Evolutionary conservation across 2,113 vertebrate genomes (phyloP), one percentile per base, ranked within the genome.

Genomic region (Passer domesticus): DNA sequence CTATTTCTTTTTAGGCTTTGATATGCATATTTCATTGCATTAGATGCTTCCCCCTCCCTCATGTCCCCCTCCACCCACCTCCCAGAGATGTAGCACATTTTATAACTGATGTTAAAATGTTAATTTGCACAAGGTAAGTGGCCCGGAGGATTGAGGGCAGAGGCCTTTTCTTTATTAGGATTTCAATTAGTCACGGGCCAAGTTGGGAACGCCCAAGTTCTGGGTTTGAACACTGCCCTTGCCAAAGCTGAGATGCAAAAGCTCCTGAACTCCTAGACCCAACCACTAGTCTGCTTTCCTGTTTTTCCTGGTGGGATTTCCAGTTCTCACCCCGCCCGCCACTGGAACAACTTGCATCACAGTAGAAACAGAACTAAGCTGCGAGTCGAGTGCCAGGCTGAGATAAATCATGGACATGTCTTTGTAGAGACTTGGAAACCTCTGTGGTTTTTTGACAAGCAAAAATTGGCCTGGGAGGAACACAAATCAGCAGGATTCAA

Each of bases 31-130:
- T 97, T 96, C 83, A 72, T 47, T 55, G 96, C 92, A 97, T 93
- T 96, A 86, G 92, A 93, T 95, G 95, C 92, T 94, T 83, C 87
- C 91, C 92, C 80, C 83, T 95, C 92, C 97, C 67, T 92, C 82
- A 27, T 73, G 41, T 68, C 72, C 90, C 92, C 75, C 50, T 80
- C 52, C 69, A 47, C 83, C 92, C 90, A 83, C 92, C 75, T 94
- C 90, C 87, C 93, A 74, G 94, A 94, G 96, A 97, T 94, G 97
- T 97, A 95, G 83, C 96, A 90, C 94, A 92, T 96, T 97, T 97
- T 95, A 93, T 90, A 97, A 97, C 95, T 95, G 94, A 95, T 97
- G 97, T 98, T 97, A 95, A 87, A 97, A 97, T 97, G 96, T 96
- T 98, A 97, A 97, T 97, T 97, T 97, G 94, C 92, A 92, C 94